These are phyloP conservation scores for Vollenhovia emeryi DNA, from an alignment of 1,140 invertebrate genomes.

Conservation along the genomic window DNA sequence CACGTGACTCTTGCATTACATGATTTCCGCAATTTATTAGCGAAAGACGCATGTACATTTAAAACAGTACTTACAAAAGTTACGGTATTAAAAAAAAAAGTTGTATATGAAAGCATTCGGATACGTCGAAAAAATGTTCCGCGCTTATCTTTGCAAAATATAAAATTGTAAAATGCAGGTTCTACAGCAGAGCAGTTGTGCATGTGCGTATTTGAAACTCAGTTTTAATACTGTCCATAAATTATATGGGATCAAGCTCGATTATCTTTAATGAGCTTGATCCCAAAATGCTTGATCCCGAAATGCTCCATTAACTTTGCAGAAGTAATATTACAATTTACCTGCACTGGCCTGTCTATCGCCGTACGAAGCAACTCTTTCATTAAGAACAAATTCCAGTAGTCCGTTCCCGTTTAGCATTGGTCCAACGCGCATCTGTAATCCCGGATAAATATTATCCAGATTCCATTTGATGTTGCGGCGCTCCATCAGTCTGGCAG, in stretches of 20 bases:
- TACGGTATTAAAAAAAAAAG: not conserved
- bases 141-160: not conserved
- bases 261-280: no score
- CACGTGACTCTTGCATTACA: not conserved
- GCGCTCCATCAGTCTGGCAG: slow-evolving; percentile 89
- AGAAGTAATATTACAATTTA: slow-evolving; percentile 54
- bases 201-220: not conserved
- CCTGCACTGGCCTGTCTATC: slow-evolving; percentile 81
- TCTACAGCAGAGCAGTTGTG: not conserved
- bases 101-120: not conserved
- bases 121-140: not conserved
- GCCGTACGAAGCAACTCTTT: slow-evolving; percentile 79
- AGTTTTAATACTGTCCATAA: not conserved
- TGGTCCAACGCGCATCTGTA: slow-evolving; percentile 90
- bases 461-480: slow-evolving; percentile 91
- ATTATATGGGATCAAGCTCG: not conserved
- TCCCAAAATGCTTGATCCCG: no score
- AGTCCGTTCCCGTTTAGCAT: slow-evolving; percentile 87
- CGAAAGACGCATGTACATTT: not conserved
- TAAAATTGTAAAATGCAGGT: not conserved
- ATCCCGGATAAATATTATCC: slow-evolving; percentile 89
- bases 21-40: not conserved
- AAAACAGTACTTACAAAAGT: not conserved
- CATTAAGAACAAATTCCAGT: slow-evolving; percentile 90
- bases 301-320: not conserved